Evolutionary conservation across 2,113 vertebrate species (phyloP).

Genomic region (Halichoeres trimaculatus): DNA sequence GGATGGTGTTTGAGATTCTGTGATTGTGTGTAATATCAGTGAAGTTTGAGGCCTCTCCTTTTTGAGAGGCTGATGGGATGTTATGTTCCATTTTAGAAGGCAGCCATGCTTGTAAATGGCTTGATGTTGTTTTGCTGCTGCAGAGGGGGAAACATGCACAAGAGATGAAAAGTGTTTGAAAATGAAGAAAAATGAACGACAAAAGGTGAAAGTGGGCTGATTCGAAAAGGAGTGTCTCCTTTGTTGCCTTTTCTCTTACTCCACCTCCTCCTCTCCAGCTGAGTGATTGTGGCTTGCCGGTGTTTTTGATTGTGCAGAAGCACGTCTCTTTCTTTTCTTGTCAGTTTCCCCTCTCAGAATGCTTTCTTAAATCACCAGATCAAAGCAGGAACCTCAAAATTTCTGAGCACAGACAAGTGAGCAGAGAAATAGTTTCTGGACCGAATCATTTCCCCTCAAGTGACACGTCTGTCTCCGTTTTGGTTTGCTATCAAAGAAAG

Average conservation of each 20-base stretch:
- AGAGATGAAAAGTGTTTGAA: slow-evolving; percentile 47
- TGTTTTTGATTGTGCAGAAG: slow-evolving; percentile 53
- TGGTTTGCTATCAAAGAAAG: slow-evolving; percentile 5
- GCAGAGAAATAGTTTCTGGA: slow-evolving; percentile 32
- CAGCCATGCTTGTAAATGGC: slow-evolving; percentile 67
- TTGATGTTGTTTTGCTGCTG: slow-evolving; percentile 62
- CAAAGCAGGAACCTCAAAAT: slow-evolving; percentile 27
- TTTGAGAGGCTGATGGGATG: slow-evolving; percentile 46
- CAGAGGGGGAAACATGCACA: slow-evolving; percentile 54
- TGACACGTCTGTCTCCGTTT: slow-evolving; percentile 24
- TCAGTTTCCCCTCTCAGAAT: slow-evolving; percentile 16
- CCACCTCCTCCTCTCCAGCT: slow-evolving; percentile 5
- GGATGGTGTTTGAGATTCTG: not conserved
- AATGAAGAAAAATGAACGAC: slow-evolving; percentile 41
- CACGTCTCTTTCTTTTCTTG: slow-evolving; percentile 25
- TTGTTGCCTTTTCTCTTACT: slow-evolving; percentile 29
- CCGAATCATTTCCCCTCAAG: slow-evolving; percentile 21
- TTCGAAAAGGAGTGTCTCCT: slow-evolving; percentile 38
- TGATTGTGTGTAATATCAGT: slow-evolving; percentile 11
- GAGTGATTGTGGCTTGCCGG: slow-evolving; percentile 34
- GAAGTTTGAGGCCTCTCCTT: slow-evolving; percentile 31
- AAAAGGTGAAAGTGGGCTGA: slow-evolving; percentile 61
- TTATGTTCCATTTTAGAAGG: slow-evolving; percentile 69
- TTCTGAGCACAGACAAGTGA: slow-evolving; percentile 44
- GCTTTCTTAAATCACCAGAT: slow-evolving; percentile 43